Base-by-base conservation (phyloP, 1,140 invertebrate genomes). In the Apis laboriosa region DNA sequence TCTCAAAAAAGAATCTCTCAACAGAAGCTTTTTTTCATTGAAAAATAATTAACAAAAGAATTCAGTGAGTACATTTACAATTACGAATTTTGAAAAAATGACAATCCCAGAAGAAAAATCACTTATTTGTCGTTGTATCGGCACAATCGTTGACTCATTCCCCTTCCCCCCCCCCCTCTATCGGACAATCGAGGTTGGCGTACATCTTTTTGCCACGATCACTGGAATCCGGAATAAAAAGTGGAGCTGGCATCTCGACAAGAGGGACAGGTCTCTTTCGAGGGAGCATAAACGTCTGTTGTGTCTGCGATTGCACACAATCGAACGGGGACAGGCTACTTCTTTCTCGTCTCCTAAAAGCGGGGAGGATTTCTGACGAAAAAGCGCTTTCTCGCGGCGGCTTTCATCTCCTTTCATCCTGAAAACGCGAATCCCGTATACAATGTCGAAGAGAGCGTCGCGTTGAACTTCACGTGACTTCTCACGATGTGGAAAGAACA, bases 341-440 rank as follows among this genome's bases (percentile, higher is more conserved):
- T 60, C 73, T 60, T 49, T 34, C 28, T 28, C 49, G 53, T 43
- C 49, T n/a, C 11, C 19, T 68, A 78, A 78, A 60, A 68, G 55
- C 73, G 73, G 72, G 72, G 55, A 67, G 73, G 55, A 82, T 67
- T 21, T 34, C 80, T 60, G 64, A 66, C 53, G 80, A 82, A 67
- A 82, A 82, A 82, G 72, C n/a, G 80, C 43, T 61, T 56, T 67
- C 68, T 28, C 80, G 73, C 28, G 64, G 63, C 43, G 43, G 80
- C 80, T 82, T 68, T 77, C 80, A 68, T 43, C 73, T 82, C 73
- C 64, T 77, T 82, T 77, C 73, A 77, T 53, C 73, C 73, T n/a
- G 80, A 60, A 70, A 82, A 82, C 73, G 73, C 68, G 80, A 76
- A 73, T 24, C 34, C 51, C 72, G 79, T 75, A 49, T 75, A 75